phyloP scores from a whole-genome alignment of 2,113 vertebrate genomes.

The Phalacrocorax pelagicus region DNA sequence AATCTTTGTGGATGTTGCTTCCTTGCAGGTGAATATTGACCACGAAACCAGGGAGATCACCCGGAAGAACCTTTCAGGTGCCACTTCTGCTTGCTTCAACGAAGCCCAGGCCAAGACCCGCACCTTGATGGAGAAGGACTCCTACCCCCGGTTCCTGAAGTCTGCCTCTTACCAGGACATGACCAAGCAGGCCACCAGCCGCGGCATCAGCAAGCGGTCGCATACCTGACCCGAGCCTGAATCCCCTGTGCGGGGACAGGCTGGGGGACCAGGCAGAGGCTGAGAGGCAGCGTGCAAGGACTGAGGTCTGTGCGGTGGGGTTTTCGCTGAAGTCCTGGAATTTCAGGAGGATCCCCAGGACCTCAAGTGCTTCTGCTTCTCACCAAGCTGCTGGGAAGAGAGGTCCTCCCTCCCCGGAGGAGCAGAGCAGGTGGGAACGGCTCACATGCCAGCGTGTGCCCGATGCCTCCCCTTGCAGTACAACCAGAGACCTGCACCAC shows the following conservation, averaged over 20 bases:
- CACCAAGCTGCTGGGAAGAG: background rate
- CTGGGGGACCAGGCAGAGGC: background rate
- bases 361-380: background rate
- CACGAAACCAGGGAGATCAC: slow-evolving; percentile 81
- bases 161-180: slow-evolving; percentile 77
- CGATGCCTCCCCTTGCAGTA: background rate
- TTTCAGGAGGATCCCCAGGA: background rate
- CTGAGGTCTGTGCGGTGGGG: fast-evolving
- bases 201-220: slow-evolving; percentile 18
- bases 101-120: slow-evolving; percentile 77
- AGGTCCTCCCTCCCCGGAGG: background rate
- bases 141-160: slow-evolving; percentile 80
- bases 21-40: slow-evolving; percentile 83
- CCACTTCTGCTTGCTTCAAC: slow-evolving; percentile 70
- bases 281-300: background rate
- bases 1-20: background rate
- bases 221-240: slow-evolving; percentile 65
- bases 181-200: slow-evolving; percentile 55
- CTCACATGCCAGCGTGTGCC: background rate
- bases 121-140: slow-evolving; percentile 84
- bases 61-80: slow-evolving; percentile 60
- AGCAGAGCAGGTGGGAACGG: background rate
- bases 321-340: background rate
- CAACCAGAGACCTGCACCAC: background rate
- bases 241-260: fast-evolving